Conservation (phyloP, 2,888 invertebrate species). For the Sarcophaga subvicina region DNA sequence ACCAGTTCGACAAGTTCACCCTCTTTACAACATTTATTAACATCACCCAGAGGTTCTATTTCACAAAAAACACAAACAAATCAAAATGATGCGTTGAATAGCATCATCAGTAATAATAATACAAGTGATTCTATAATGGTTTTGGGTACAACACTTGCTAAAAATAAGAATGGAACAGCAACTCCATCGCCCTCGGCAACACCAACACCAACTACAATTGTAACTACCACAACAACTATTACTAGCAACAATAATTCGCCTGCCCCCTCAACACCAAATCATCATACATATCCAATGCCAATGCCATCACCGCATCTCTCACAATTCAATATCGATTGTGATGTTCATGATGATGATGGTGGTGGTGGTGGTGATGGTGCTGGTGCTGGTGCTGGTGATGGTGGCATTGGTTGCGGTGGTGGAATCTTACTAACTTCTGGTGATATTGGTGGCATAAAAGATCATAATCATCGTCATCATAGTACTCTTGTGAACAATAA, state of each 20-base stretch:
- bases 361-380: conserved; percentile 59
- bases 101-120: conserved; percentile 38
- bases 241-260: conserved; percentile 74
- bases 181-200: conserved; percentile 68
- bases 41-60: conserved; percentile 74
- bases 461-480: conserved; percentile 69
- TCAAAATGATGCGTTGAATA: conserved; percentile 61
- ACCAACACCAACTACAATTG: conserved; percentile 72
- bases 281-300: conserved; percentile 54
- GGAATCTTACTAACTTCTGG: conserved; percentile 55
- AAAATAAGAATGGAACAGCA: conserved; percentile 69
- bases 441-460: conserved; percentile 53
- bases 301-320: conserved; percentile 43
- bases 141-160: conserved; percentile 73
- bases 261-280: conserved; percentile 71
- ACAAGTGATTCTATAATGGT: conserved; percentile 71
- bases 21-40: conserved; percentile 78
- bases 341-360: conserved; percentile 12
- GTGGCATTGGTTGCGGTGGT: conserved; percentile 50
- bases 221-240: conserved; percentile 79
- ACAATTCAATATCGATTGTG: conserved; percentile 6
- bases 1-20: conserved; percentile 55
- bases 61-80: conserved; percentile 70
- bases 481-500: conserved; percentile 48
- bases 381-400: conserved; percentile 37